Evolutionary conservation across 2,113 vertebrate genomes (phyloP).

Genomic region (human (Homo sapiens)): DNA sequence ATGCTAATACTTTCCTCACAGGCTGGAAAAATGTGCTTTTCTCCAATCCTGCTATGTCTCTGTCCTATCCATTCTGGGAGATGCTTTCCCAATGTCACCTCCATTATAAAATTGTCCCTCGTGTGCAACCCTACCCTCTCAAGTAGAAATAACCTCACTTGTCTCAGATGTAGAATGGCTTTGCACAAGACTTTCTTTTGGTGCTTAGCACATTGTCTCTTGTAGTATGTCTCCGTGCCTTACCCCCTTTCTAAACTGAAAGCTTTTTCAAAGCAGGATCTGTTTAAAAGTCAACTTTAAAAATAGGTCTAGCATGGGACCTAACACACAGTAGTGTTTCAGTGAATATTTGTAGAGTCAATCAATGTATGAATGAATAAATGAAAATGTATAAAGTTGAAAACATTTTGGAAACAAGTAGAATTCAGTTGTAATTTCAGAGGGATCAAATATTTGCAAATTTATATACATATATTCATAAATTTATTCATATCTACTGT

Average conservation of each 20-base stretch:
- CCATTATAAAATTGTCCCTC: not conserved
- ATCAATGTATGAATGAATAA: not conserved
- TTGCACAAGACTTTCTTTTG: not conserved
- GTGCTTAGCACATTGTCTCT: not conserved
- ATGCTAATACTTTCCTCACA: not conserved
- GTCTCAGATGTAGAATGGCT: not conserved
- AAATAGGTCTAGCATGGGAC: not conserved
- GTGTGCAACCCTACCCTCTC: not conserved
- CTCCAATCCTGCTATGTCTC: not conserved
- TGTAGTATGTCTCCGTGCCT: not conserved
- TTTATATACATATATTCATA: not conserved
- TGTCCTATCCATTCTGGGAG: not conserved
- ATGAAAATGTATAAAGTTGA: not conserved
- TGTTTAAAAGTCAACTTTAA: not conserved
- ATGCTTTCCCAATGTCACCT: not conserved
- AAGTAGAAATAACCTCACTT: not conserved
- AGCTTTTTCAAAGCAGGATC: not conserved
- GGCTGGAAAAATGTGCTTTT: not conserved
- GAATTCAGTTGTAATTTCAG: not conserved
- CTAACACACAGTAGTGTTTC: not conserved
- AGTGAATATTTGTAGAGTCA: not conserved
- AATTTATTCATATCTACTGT: not conserved
- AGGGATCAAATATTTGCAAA: not conserved
- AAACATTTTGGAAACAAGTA: not conserved
- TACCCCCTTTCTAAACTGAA: not conserved